Percentiles rank a stretch among this genome's conserved stretches.
phyloP scores from a whole-genome alignment of 2,113 vertebrate genomes.

The Speoplatyrhinus poulsoni region DNA sequence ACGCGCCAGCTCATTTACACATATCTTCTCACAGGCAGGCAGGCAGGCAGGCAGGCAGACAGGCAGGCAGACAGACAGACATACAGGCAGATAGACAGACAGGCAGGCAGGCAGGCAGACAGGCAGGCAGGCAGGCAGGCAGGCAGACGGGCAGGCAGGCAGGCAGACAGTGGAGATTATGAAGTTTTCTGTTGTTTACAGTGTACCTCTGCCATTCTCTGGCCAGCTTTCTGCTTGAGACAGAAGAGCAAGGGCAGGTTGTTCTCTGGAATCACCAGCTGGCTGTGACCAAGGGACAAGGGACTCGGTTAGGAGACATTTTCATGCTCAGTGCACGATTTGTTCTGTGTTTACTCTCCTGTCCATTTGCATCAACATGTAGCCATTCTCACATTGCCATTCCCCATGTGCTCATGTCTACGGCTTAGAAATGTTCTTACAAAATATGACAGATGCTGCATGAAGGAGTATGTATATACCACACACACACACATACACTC shows the following conservation, averaged over 20 bases:
- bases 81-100: neutral
- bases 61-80: too few species aligned
- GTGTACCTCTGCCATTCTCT: conserved; percentile 18
- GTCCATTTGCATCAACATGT: conserved; percentile 65
- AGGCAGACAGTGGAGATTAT: conserved; percentile 15
- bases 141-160: too few species aligned
- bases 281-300: conserved; percentile 59
- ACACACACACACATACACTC: neutral
- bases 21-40: conserved; percentile 43
- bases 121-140: too few species aligned
- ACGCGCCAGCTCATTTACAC: conserved; percentile 46
- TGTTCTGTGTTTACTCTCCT: conserved; percentile 70
- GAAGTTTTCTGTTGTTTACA: conserved; percentile 22
- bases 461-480: neutral
- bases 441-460: neutral
- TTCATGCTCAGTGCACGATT: conserved; percentile 76
- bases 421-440: conserved; percentile 7
- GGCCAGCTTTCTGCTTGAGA: conserved; percentile 31
- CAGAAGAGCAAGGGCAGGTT: conserved; percentile 58
- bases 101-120: conserved; percentile 3
- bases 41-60: too few species aligned
- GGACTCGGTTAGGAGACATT: conserved; percentile 55
- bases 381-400: conserved; percentile 31
- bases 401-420: conserved; percentile 2
- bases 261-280: conserved; percentile 58